phyloP scores from a whole-genome alignment of 2,888 invertebrate species.

The Eueremaeus valkanovi region DNA sequence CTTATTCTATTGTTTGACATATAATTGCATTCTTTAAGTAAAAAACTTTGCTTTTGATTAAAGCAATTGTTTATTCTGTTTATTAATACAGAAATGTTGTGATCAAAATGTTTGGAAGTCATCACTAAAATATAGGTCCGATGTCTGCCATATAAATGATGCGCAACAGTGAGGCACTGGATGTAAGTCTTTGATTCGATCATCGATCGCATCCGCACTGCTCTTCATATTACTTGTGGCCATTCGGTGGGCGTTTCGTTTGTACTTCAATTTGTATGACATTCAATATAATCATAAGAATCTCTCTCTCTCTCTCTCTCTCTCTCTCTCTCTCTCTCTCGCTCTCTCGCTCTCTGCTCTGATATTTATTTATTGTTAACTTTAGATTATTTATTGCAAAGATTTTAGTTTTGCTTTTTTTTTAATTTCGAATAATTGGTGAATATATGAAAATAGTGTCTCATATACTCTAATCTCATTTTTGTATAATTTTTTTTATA shows the following conservation, averaged over 20 bases:
- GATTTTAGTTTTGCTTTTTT: too few species aligned
- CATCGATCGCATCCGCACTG: background rate
- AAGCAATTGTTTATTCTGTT: too few species aligned
- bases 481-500: too few species aligned
- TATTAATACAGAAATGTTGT: background rate
- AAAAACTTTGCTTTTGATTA: too few species aligned
- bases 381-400: background rate
- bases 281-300: background rate
- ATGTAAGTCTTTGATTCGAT: background rate
- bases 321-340: too few species aligned
- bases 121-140: too few species aligned
- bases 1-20: background rate
- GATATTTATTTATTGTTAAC: background rate
- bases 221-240: background rate
- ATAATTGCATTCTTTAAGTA: too few species aligned
- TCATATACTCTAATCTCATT: too few species aligned
- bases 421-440: too few species aligned
- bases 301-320: too few species aligned
- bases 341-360: too few species aligned
- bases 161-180: background rate
- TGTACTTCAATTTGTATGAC: background rate
- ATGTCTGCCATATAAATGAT: background rate
- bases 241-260: background rate
- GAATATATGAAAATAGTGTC: too few species aligned
- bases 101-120: background rate